A percentile compares a stretch with the other conserved stretches of the same genome.
phyloP scores from a whole-genome alignment of 2,113 vertebrate species.

The Synchiropus splendidus region DNA sequence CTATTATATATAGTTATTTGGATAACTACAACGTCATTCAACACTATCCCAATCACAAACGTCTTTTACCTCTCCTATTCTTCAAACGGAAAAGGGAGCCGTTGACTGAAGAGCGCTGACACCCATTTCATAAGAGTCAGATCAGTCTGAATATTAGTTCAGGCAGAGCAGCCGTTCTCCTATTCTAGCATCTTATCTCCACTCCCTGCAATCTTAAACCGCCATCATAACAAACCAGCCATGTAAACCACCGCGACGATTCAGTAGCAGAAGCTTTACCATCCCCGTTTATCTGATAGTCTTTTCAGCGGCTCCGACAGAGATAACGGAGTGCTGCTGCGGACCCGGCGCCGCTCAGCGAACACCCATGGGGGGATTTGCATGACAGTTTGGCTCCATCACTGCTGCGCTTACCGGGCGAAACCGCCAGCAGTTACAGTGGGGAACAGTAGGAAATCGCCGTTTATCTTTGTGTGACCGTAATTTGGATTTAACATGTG shows the following conservation, averaged over 20 bases:
- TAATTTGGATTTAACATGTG: no score
- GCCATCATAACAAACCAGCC: background rate
- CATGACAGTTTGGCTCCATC: conserved; percentile 25
- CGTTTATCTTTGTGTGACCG: no score
- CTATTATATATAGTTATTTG: no score
- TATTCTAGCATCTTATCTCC: conserved; percentile 15
- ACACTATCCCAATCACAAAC: no score
- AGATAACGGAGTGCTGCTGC: conserved; percentile 21
- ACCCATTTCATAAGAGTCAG: conserved; percentile 11
- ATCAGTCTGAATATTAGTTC: conserved; percentile 28
- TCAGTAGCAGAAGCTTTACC: conserved; percentile 9
- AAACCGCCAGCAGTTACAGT: conserved; percentile 13
- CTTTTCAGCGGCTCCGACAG: conserved; percentile 19
- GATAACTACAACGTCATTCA: no score
- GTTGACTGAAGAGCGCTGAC: conserved; percentile 22
- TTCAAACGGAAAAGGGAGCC: conserved; percentile 8
- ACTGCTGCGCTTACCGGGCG: conserved; percentile 16
- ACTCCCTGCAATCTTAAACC: conserved; percentile 1
- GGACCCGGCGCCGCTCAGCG: conserved; percentile 15
- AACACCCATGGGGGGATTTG: conserved; percentile 31
- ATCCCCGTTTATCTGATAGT: conserved; percentile 24
- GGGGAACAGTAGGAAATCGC: background rate
- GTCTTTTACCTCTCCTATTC: no score
- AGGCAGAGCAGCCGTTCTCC: conserved; percentile 15
- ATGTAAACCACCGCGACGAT: background rate